Conservation (phyloP, 2,113 vertebrate species). For the Cryptoleucopteryx plumbea region DNA sequence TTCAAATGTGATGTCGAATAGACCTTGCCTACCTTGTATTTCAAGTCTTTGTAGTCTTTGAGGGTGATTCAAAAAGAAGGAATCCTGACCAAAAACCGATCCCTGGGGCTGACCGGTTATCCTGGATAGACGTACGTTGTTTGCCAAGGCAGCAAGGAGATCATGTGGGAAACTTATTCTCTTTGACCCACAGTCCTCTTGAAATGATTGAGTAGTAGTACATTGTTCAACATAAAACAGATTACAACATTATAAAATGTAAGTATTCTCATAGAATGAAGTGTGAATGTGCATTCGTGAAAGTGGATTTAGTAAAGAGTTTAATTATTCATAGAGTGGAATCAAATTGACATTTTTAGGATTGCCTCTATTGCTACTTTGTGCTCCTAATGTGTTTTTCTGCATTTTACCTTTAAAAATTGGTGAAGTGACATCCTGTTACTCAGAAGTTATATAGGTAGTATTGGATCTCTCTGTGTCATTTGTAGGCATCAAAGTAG, state of each 20-base stretch:
- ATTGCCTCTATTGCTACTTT: not conserved
- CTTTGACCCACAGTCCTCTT: not conserved
- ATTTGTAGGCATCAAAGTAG: not conserved
- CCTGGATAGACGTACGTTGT: accelerated
- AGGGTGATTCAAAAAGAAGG: not conserved
- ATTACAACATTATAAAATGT: not conserved
- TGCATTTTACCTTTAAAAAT: not conserved
- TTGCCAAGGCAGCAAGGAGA: not conserved
- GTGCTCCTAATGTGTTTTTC: not conserved
- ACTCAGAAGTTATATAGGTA: not conserved
- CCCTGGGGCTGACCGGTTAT: not conserved
- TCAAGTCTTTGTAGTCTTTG: not conserved
- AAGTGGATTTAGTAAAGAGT: not conserved
- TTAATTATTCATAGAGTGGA: not conserved
- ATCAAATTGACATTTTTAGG: not conserved
- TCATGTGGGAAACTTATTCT: not conserved
- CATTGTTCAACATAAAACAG: not conserved
- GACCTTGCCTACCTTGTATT: not conserved
- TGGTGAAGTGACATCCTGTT: not conserved
- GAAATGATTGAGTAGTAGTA: not conserved
- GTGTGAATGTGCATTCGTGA: not conserved
- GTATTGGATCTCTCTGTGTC: not conserved
- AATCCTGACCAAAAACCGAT: not conserved
- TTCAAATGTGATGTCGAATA: accelerated
- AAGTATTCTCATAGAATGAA: not conserved